Evolutionary conservation across 1,140 invertebrate genomes (phyloP), one percentile per base, ranked within the genome.

Genomic region (Stegodyphus dumicola): DNA sequence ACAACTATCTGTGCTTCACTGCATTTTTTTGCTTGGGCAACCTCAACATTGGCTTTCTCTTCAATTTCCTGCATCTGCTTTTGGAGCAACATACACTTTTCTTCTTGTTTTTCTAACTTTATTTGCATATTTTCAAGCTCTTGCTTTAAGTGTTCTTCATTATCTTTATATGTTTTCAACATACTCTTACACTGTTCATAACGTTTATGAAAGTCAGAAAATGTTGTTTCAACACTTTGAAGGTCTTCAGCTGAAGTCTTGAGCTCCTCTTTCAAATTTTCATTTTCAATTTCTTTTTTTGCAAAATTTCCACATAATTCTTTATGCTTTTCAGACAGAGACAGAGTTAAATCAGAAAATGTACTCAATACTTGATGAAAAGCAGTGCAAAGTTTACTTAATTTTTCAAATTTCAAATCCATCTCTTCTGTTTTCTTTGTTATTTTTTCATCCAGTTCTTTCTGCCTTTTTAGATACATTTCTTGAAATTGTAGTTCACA

Each of bases 1-100:
- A 94, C 93, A 53, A 94, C 92, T 74, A 94, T 92, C 89, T 96
- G 95, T 64, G 92, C 91, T 88, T 94, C 92, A 88, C 93, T 93
- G 49, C 91, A 89, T 87, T 93, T 93, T 87, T 93, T 92, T n/a
- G 94, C 91, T 67, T 91, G 92, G 88, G 94, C 94, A 81, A 95
- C 92, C 90, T 95, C 94, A 88, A 93, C 91, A 91, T 94, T 95
- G 13, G 93, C 94, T 88, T 94, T 90, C 86, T 93, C 92, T 70
- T 94, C 89, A 87, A 93, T 93, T 80, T 92, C 90, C 87, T 93
- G 92, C 7, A 93, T 93, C 87, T 94, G 93, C 76, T 90, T 90
- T 89, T 93, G 93, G 7, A 94, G 89, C 64, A 92, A 90, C 51
- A 92, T 91, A 83, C 93, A 93, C 88, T 92, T 92, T 13, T 92